Percentiles rank a stretch among this genome's conserved stretches.
phyloP scores from a whole-genome alignment of 1,140 invertebrate genomes.

The Drosophila subobscura region DNA sequence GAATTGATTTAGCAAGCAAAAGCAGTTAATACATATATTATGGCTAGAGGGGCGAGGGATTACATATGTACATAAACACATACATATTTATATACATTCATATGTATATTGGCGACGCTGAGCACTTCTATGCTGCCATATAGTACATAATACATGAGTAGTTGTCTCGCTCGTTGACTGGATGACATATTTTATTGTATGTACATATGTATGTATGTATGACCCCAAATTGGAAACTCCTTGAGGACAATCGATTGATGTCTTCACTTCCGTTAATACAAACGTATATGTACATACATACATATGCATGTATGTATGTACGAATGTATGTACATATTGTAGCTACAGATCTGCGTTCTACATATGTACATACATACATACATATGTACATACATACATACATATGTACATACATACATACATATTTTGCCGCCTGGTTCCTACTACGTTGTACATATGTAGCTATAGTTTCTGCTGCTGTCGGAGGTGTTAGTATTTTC shows the following conservation, averaged over 20 bases:
- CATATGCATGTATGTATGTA: too few species aligned
- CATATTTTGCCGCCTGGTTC: conserved; percentile 36
- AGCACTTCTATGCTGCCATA: conserved; percentile 18
- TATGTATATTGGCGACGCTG: too few species aligned
- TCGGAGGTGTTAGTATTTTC: conserved; percentile 44
- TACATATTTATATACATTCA: too few species aligned
- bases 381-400: background rate
- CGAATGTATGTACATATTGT: too few species aligned
- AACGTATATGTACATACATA: too few species aligned
- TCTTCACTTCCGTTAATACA: conserved; percentile 40
- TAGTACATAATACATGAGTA: conserved; percentile 39
- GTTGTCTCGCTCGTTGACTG: conserved; percentile 7
- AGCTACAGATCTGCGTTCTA: background rate
- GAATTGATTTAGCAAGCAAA: conserved; percentile 42
- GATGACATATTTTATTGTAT: conserved; percentile 63
- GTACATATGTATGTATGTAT: too few species aligned
- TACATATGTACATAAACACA: background rate
- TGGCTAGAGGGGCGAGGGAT: conserved; percentile 2
- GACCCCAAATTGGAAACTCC: conserved; percentile 69
- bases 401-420: conserved; percentile 2
- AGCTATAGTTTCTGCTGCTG: conserved; percentile 31
- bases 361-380: background rate
- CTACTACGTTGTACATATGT: conserved; percentile 26
- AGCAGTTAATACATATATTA: conserved; percentile 27
- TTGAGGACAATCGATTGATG: conserved; percentile 66